Conservation (phyloP, 53 echinoderm and acorn worm species). For the Paracentrotus lividus region DNA sequence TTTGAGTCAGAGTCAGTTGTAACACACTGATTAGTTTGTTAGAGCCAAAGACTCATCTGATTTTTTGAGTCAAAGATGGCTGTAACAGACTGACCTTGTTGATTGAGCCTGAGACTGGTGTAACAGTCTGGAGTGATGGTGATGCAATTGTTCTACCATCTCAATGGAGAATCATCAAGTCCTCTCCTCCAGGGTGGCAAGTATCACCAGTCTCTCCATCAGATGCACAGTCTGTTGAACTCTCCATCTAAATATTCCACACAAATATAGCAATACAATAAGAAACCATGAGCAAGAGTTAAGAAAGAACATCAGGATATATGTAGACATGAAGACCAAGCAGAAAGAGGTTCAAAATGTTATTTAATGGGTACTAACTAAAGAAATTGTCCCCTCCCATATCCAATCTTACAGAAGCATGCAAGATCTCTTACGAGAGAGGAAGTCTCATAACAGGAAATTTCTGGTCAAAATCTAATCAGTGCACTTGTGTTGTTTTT, state of each 20-base stretch:
- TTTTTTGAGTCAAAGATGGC: too few species aligned
- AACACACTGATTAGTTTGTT: too few species aligned
- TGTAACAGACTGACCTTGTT: not conserved
- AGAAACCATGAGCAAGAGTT: not conserved
- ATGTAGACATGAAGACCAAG: too few species aligned
- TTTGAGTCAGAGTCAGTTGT: too few species aligned
- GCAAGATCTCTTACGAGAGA: too few species aligned
- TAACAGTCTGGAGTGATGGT: not conserved
- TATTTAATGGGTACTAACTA: too few species aligned
- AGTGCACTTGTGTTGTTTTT: too few species aligned
- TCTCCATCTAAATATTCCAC: constrained; percentile 17
- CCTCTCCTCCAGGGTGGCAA: not conserved
- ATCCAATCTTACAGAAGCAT: too few species aligned
- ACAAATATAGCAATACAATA: not conserved
- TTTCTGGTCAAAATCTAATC: too few species aligned
- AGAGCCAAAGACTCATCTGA: too few species aligned
- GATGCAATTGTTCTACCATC: constrained; percentile 9
- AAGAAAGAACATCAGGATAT: not conserved
- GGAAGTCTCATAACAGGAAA: too few species aligned
- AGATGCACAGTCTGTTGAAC: constrained; percentile 25
- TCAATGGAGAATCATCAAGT: constrained; percentile 20
- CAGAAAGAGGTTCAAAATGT: too few species aligned
- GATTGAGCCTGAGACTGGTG: not conserved
- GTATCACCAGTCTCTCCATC: not conserved
- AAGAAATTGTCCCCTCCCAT: not conserved